Evolutionary conservation across 2,797 vertebrate genomes (phyloP).

Genomic region (Oreochromis grahami): DNA sequence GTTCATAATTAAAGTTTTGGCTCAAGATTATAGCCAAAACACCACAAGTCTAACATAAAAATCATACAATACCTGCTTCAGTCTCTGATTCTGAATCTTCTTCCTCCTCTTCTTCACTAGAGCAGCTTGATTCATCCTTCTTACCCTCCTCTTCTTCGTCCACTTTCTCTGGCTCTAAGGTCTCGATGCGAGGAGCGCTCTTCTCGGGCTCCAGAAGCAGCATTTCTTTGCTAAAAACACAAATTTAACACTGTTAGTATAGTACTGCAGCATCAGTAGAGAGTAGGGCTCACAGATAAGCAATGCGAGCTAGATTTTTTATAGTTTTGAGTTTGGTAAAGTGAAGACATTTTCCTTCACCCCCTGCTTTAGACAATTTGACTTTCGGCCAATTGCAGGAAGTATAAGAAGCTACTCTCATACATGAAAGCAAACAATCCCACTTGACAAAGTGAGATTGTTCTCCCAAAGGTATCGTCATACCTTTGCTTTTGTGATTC

Average conservation of each 20-base stretch:
- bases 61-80: conserved; percentile 83
- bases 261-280: not conserved
- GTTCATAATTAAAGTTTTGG: not conserved
- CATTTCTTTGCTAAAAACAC: conserved; percentile 85
- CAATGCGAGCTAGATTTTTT: not conserved
- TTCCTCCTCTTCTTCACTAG: conserved; percentile 98
- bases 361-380: not conserved
- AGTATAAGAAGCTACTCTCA: not conserved
- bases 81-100: conserved; percentile 97
- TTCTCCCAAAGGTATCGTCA: not conserved
- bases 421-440: not conserved
- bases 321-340: not conserved
- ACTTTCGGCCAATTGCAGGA: not conserved
- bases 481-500: not conserved
- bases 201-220: conserved; percentile 94
- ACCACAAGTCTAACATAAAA: not conserved
- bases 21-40: not conserved
- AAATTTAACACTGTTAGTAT: not conserved
- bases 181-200: conserved; percentile 86
- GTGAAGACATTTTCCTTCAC: not conserved
- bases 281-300: not conserved
- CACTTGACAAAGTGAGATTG: not conserved
- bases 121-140: conserved; percentile 98
- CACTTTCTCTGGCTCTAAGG: conserved; percentile 93
- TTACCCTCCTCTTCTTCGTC: conserved; percentile 96